Base-by-base conservation (phyloP, 2,797 vertebrate genomes). In the Helicolenus hilgendorfi region DNA sequence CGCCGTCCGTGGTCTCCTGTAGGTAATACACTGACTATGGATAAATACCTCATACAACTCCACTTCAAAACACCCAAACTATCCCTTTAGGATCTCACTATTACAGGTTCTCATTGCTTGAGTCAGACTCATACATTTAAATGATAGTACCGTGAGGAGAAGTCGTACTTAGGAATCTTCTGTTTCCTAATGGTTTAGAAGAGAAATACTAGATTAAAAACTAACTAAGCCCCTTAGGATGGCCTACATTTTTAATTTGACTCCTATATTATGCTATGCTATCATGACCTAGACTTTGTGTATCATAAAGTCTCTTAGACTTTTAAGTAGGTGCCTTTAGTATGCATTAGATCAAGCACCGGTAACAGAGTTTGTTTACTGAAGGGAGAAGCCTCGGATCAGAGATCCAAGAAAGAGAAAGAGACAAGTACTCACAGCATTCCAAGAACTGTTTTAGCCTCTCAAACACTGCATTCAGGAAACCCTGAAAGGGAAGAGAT, bases 371-470 rank as follows among this genome's bases (percentile, higher is more conserved):
- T 89, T 82, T 83, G 29, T 82, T 89, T 77, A 78, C 33, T 75
- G 55, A 79, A 69, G 63, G 31, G 31, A 81, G 72, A 88, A 63
- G 70, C 9, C 10, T 38, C 4, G 33, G 72, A 91, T 79, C 77
- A 88, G 76, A 87, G 76, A 72, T 72, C 63, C 4, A 69, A 36
- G 41, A 89, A 11, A 60, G 76, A 79, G 63, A 79, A 79, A 84
- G 38, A 77, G 26, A 91, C 31, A 65, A 72, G 84, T 91, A 99
- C 99, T 99, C 96, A 99, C 99, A 98, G 90, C 98, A 99, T 87
- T 99, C 98, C 93, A 99, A 94, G 97, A 99, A 99, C 91, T 99
- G 98, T 92, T 98, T 98, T 64, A 99, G 94, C 60, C 98, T 98
- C 89, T 98, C 98, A 97, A 99, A 99, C 77, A 98, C 96, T 0